Conservation (phyloP, 2,797 vertebrate species). For the Sebastes vulpes region DNA sequence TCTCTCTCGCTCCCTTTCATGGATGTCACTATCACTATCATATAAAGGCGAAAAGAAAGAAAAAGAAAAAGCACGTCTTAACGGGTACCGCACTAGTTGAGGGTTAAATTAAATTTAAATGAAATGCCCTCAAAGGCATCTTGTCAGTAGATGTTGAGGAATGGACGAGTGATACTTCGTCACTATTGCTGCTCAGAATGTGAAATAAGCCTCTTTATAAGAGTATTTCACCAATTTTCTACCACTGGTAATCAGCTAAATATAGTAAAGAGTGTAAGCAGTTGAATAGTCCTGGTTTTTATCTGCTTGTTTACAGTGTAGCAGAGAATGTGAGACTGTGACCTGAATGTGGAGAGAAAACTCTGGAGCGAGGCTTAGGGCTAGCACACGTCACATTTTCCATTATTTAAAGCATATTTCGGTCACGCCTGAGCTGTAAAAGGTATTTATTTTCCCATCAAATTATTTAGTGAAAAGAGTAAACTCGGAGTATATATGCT, state of each 20-base stretch:
- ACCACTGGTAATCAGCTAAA: not conserved
- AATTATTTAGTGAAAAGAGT: not conserved
- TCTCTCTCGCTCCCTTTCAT: too few species aligned
- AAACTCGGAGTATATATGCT: not conserved
- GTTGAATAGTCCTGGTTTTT: conserved; percentile 7
- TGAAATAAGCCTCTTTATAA: not conserved
- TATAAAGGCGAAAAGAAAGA: too few species aligned
- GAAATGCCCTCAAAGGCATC: not conserved
- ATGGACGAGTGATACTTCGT: not conserved
- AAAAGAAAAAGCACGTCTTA: too few species aligned
- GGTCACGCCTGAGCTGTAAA: conserved; percentile 40
- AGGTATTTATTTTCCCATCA: conserved; percentile 48
- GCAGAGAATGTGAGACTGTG: conserved; percentile 37
- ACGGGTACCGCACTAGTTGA: not conserved
- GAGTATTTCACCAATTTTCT: not conserved
- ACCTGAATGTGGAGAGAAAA: conserved; percentile 58
- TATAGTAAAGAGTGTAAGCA: not conserved
- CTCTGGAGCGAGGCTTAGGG: conserved; percentile 51
- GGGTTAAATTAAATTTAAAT: not conserved
- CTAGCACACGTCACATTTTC: conserved; percentile 65
- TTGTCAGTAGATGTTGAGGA: not conserved
- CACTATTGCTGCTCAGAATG: not conserved
- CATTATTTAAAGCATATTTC: conserved; percentile 68
- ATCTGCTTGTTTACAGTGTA: conserved; percentile 31
- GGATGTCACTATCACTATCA: too few species aligned